These are phyloP conservation scores for Ianthella basta DNA, from an alignment of 37 sponge, comb jelly and placozoan species.

Conservation along the genomic window DNA sequence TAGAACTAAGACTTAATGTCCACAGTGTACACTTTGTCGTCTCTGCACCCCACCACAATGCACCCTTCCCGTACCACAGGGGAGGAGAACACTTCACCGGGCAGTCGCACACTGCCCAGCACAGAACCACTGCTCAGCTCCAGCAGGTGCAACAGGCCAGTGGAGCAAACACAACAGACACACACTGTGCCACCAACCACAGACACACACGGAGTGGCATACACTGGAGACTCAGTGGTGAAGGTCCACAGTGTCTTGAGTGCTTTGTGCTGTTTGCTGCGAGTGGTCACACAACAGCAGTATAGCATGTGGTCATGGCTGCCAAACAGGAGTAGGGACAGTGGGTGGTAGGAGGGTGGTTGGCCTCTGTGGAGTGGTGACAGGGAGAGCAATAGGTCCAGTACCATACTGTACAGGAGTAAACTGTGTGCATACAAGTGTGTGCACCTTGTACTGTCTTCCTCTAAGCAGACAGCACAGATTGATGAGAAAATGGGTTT, in stretches of 20 bases:
- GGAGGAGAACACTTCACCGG: constrained; percentile 82
- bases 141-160: constrained; percentile 52
- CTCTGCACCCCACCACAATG: constrained; percentile 82
- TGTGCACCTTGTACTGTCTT: too few relatives aligned
- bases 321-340: constrained; percentile 27
- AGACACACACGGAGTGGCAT: constrained; percentile 51
- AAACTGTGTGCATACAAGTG: too few relatives aligned
- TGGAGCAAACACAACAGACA: constrained; percentile 42
- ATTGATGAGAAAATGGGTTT: constrained; percentile 58
- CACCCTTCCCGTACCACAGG: constrained; percentile 62
- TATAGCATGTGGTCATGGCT: constrained; percentile 63
- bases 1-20: neutral
- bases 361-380: too few relatives aligned
- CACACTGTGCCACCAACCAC: neutral
- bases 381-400: too few relatives aligned
- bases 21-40: constrained; percentile 73
- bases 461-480: neutral
- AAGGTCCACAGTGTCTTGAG: constrained; percentile 14
- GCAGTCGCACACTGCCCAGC: constrained; percentile 27
- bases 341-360: neutral
- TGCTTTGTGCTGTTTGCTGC: neutral
- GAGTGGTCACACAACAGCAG: constrained; percentile 55
- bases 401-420: too few relatives aligned
- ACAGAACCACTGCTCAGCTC: constrained; percentile 30
- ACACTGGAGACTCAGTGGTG: constrained; percentile 47